phyloP scores from a whole-genome alignment of 2,888 invertebrate genomes.

The Latrodectus hesperus region DNA sequence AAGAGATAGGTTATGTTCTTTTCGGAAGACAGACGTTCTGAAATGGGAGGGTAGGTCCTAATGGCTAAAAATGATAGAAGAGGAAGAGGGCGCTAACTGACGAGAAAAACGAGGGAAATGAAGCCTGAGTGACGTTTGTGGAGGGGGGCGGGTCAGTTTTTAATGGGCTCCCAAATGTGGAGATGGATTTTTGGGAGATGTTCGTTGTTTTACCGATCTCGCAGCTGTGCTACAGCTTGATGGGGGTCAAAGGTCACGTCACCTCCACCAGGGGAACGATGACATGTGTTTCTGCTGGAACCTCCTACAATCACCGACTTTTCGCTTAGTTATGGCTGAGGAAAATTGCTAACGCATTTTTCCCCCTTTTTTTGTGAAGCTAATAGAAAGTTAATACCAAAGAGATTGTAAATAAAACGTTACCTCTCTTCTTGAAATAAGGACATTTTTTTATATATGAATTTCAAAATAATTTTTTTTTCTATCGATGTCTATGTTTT shows the following conservation, averaged over 20 bases:
- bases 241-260: constrained; percentile 30
- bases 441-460: too few relatives aligned
- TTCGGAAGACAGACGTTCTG: background rate
- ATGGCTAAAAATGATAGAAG: background rate
- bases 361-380: background rate
- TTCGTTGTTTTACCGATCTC: constrained; percentile 30
- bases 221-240: constrained; percentile 34
- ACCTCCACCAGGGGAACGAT: constrained; percentile 5
- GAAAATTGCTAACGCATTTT: background rate
- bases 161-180: constrained; percentile 36
- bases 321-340: background rate
- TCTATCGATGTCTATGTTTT: too few relatives aligned
- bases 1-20: background rate
- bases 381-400: too few relatives aligned
- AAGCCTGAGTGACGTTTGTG: constrained; percentile 30
- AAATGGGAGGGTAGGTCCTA: background rate
- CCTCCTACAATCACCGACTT: constrained; percentile 12
- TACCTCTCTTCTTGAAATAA: too few relatives aligned
- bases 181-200: constrained; percentile 14
- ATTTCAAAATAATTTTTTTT: too few relatives aligned
- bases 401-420: too few relatives aligned
- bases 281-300: constrained; percentile 26
- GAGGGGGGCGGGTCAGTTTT: constrained; percentile 39
- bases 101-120: background rate
- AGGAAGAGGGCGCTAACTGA: background rate